phyloP scores from a whole-genome alignment of 2,888 invertebrate species.

The Drosophila fungiperda region DNA sequence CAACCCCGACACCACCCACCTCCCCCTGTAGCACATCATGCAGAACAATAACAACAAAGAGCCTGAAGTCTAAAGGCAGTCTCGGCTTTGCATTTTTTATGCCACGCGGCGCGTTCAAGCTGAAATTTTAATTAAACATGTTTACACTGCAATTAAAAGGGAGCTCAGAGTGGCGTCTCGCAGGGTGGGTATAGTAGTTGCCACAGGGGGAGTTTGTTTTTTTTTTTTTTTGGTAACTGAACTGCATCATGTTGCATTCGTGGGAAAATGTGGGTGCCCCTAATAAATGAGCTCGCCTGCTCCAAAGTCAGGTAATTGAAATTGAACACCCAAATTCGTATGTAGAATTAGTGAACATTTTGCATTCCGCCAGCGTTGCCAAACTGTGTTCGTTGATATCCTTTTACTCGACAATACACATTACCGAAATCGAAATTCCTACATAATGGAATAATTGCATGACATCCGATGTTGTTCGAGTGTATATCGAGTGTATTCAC shows the following conservation, averaged over 20 bases:
- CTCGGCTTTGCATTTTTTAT: constrained; percentile 59
- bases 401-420: neutral
- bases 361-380: constrained; percentile 11
- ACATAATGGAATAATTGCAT: constrained; percentile 19
- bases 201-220: neutral
- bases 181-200: neutral
- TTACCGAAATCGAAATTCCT: constrained; percentile 60
- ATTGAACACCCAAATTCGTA: constrained; percentile 26
- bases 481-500: neutral
- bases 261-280: constrained; percentile 16
- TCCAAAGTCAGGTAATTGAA: constrained; percentile 26
- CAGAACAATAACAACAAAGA: constrained; percentile 38
- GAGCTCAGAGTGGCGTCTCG: constrained; percentile 24
- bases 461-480: constrained; percentile 13
- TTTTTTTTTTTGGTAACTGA: constrained; percentile 15
- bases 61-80: constrained; percentile 61
- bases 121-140: constrained; percentile 79
- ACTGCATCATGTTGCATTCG: constrained; percentile 26
- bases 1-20: neutral
- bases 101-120: constrained; percentile 61
- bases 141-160: constrained; percentile 76
- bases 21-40: constrained; percentile 13
- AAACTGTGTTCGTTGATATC: neutral
- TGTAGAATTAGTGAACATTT: constrained; percentile 12
- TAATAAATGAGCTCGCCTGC: neutral